Evolutionary conservation across 1,140 invertebrate genomes (phyloP), one percentile per base, ranked within the genome.

Genomic region (Liolophura sinensis): DNA sequence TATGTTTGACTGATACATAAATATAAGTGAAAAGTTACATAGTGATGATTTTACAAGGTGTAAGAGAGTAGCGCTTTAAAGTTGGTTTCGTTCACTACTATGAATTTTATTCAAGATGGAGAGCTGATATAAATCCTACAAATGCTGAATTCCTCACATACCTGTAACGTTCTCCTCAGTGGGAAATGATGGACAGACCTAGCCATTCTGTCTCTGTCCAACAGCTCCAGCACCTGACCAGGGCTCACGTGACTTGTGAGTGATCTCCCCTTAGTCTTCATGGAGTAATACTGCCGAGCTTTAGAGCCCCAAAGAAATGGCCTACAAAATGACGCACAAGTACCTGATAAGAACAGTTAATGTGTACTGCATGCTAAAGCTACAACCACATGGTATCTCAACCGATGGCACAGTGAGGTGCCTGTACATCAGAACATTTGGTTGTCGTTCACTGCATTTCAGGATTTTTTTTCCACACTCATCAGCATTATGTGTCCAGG

Each of bases 241-340:
- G 89, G 86, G 55, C 89, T 89, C 0, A 91, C 90, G 82, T 90
- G 89, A 68, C 89, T 88, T 88, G 86, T 91, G 54, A 91, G 80
- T 24, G 87, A 86, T 71, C 88, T 85, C 72, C 89, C 86, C 64
- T 88, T 76, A 60, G 88, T 85, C 60, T 88, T 87, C 0, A 92
- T 84, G 16, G 90, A 89, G 73, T 93, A 93, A 80, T 92, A 89
- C 47, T 88, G 89, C 15, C 91, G 89, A 0, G 92, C 92, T 18
- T 89, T 88, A 76, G 88, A 88, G 9, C 93, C 92, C 89, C 91
- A 94, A 0, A 94, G 83, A 73, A 91, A 93, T 16, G 92, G 92
- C 68, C 89, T 89, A 73, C 89, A 93, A 82, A 90, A 9, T 40
- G 31, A 40, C 85, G 55, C 87, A 85, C 16, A 92, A 85, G 22